These are phyloP conservation scores for Oscheius sp. DNA, from an alignment of 2,888 invertebrate species.

Conservation along the genomic window DNA sequence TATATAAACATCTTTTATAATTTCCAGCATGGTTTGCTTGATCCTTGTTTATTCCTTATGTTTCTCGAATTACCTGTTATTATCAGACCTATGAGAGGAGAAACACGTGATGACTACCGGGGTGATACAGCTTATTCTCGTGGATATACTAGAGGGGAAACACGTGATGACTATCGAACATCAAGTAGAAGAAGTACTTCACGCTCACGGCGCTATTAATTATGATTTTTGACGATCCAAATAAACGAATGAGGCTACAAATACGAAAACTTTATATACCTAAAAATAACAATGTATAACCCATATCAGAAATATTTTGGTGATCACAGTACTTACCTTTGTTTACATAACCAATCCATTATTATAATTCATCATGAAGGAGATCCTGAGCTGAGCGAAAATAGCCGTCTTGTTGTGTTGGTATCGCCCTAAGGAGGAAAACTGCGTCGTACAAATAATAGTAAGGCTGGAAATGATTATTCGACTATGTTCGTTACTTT, in stretches of 20 bases:
- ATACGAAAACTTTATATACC: no score
- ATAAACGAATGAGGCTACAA: no score
- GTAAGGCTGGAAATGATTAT: constrained; percentile 53
- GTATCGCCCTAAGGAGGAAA: constrained; percentile 54
- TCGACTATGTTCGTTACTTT: constrained; percentile 36
- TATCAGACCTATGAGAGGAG: constrained; percentile 8
- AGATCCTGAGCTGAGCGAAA: constrained; percentile 1
- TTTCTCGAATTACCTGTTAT: not conserved
- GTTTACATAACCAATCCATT: not conserved
- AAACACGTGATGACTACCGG: not conserved
- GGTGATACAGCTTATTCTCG: not conserved
- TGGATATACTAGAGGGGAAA: constrained; percentile 1
- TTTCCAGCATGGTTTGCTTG: no score
- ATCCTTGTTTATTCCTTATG: no score
- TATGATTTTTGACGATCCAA: not conserved
- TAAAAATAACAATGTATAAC: no score
- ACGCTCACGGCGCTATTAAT: not conserved
- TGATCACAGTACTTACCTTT: no score
- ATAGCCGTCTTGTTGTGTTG: not conserved
- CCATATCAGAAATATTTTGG: no score
- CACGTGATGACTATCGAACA: not conserved
- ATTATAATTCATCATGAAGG: constrained; percentile 27
- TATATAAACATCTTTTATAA: no score
- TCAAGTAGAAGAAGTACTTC: constrained; percentile 1
- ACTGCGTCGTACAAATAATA: constrained; percentile 64